Conservation (phyloP, 2,113 vertebrate species). For the Melanerpes formicivorus region DNA sequence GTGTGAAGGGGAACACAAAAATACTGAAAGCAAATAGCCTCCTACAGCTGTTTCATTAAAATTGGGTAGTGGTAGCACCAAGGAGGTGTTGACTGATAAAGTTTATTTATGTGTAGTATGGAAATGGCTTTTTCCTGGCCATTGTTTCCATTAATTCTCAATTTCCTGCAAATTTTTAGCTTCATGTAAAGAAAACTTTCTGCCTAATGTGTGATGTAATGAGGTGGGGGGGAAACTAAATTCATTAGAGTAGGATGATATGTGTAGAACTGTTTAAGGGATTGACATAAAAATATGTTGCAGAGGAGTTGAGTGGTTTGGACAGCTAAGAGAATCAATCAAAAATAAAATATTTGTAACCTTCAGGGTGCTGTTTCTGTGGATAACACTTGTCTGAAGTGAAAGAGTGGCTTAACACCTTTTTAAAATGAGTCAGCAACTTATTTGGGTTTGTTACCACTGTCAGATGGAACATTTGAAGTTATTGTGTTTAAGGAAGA, state of each 20-base stretch:
- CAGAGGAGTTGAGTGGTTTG: neutral
- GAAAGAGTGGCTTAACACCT: conserved; percentile 40
- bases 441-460: conserved; percentile 5
- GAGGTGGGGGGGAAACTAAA: neutral
- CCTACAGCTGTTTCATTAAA: neutral
- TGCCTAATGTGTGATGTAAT: neutral
- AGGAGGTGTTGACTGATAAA: neutral
- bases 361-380: neutral
- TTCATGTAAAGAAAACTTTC: neutral
- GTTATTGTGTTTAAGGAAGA: neutral
- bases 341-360: neutral
- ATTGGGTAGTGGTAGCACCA: neutral
- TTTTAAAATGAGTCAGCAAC: conserved; percentile 44
- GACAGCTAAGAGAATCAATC: neutral
- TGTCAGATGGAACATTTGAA: neutral
- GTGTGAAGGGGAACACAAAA: neutral
- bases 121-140: neutral
- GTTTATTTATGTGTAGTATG: neutral
- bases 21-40: neutral
- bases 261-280: neutral
- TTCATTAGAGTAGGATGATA: neutral
- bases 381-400: conserved; percentile 16
- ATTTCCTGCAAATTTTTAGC: neutral
- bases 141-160: neutral
- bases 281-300: neutral